A percentile compares a stretch with the other conserved stretches of the same genome.
Evolutionary conservation across 1,140 invertebrate genomes (phyloP).

Genomic region (Danaus plexippus): DNA sequence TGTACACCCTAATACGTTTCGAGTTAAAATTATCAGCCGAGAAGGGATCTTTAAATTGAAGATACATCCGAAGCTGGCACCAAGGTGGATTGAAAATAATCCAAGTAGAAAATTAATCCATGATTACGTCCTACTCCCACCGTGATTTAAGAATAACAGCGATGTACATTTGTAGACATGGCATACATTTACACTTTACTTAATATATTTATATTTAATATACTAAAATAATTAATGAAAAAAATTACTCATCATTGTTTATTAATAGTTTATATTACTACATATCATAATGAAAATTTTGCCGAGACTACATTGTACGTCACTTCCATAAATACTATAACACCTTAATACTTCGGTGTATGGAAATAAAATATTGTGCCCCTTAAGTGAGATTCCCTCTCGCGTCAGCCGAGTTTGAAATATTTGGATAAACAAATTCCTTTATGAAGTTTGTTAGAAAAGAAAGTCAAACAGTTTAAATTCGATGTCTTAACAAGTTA

Average conservation of each 20-base stretch:
- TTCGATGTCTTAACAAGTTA: constrained; percentile 15
- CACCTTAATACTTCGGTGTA: constrained; percentile 20
- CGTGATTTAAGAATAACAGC: constrained; percentile 38
- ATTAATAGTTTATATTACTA: no score
- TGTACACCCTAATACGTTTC: constrained; percentile 20
- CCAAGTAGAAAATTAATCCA: constrained; percentile 70
- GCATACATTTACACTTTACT: no score
- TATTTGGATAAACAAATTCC: constrained; percentile 30
- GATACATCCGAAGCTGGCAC: constrained; percentile 53
- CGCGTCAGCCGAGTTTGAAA: constrained; percentile 18
- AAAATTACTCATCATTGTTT: no score
- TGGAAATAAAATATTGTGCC: constrained; percentile 38
- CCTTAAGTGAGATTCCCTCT: constrained; percentile 23
- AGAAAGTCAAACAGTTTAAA: constrained; percentile 21
- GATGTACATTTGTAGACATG: constrained; percentile 6
- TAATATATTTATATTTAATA: no score
- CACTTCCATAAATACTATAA: constrained; percentile 15
- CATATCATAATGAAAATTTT: constrained; percentile 4
- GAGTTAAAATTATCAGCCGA: constrained; percentile 32
- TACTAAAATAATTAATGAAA: no score
- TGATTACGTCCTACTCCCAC: constrained; percentile 58
- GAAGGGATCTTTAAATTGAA: constrained; percentile 51
- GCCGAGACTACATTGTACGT: constrained; percentile 5
- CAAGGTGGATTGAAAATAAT: constrained; percentile 67
- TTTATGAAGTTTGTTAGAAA: constrained; percentile 19